Evolutionary conservation across 1,140 invertebrate genomes (phyloP).

Genomic region (Agrilus planipennis): DNA sequence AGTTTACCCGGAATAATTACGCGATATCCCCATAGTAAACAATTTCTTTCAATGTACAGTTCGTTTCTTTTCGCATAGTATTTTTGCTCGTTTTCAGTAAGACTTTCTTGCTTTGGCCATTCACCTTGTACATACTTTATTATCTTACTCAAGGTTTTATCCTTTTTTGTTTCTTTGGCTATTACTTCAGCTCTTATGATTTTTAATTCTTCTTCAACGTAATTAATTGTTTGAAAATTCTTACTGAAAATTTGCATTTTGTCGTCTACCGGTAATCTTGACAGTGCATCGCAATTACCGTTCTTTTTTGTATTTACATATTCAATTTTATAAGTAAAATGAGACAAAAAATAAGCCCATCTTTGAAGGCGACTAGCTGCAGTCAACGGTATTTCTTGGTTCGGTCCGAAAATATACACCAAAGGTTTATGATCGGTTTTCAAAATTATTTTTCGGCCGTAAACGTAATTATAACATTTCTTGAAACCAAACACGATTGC

Average conservation of each 20-base stretch:
- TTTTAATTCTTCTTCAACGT: background rate
- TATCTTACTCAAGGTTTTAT: background rate
- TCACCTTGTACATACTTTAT: slow-evolving; percentile 3
- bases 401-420: slow-evolving; percentile 31
- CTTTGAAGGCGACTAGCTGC: slow-evolving; percentile 26
- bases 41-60: slow-evolving; percentile 16
- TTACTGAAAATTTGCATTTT: background rate
- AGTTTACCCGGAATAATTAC: slow-evolving; percentile 21
- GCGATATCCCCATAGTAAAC: slow-evolving; percentile 22
- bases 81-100: too few species aligned
- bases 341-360: slow-evolving; percentile 28
- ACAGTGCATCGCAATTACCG: slow-evolving; percentile 24
- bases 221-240: background rate
- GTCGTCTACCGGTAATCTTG: slow-evolving; percentile 12
- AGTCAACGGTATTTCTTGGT: slow-evolving; percentile 26
- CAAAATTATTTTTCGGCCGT: slow-evolving; percentile 36
- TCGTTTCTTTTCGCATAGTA: slow-evolving; percentile 8
- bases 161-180: background rate
- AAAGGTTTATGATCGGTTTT: slow-evolving; percentile 41
- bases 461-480: slow-evolving; percentile 41
- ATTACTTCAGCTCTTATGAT: background rate
- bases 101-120: slow-evolving; percentile 2
- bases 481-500: slow-evolving; percentile 35
- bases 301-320: slow-evolving; percentile 13
- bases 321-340: slow-evolving; percentile 29